Evolutionary conservation across 2,888 invertebrate species (phyloP), one percentile per base, ranked within the genome.

Genomic region (Keiferia lycopersicella): DNA sequence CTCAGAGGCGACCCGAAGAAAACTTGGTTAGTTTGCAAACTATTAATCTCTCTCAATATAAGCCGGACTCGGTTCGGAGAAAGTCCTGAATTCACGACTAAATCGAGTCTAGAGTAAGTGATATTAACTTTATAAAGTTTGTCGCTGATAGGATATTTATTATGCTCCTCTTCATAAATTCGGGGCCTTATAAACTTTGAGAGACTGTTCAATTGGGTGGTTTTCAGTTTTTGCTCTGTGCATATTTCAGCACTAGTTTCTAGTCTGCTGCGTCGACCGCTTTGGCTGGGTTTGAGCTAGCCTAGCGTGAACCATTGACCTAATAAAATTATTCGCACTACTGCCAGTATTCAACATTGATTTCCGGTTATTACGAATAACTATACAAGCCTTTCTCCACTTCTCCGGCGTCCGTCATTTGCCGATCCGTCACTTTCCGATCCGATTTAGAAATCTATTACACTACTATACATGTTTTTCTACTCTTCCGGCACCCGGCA

Each of bases 1-100:
- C 65, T 67, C 63, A 11, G 12, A 48, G 51, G 56, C 53, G 64
- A 67, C 66, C 64, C 57, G 62, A 58, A 69, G 67, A 65, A 65
- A 68, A 71, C 67, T 69, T 67, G 63, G 73, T 71, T 74, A 72
- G 70, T 75, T 74, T 71, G 73, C 72, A 73, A 77, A 76, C 76
- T 78, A 76, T 76, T 78, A 78, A 78, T 77, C 73, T 75, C 69
- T 63, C 68, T 71, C 30, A 56, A 72, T 68, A 75, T 72, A 72
- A 74, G 71, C 73, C 38, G 22, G 62, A 58, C 34, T 70, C 65
- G 70, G 71, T 71, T 69, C 70, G 71, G 73, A 73, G 69, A 73
- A 71, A 73, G 69, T 68, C 64, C 56, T 39, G 63, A 61, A 66
- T 68, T 66, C 68, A 66, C 63, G 66, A 68, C 65, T 69, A 67